Evolutionary conservation across 2,113 vertebrate genomes (phyloP).

Genomic region (Callopanchax toddi): DNA sequence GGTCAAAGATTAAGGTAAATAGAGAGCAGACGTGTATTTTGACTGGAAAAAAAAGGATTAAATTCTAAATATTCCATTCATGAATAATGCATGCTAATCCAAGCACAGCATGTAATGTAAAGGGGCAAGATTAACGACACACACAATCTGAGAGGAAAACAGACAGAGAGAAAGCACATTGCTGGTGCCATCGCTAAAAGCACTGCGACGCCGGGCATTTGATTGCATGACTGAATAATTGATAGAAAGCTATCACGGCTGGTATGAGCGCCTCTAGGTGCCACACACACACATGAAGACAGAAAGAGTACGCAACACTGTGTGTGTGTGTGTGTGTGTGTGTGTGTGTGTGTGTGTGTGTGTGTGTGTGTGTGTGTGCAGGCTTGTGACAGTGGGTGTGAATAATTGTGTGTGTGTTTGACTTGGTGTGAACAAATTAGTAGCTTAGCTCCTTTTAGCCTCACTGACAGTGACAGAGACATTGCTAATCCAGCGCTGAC

Average conservation of each 20-base stretch:
- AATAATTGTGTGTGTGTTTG: conserved; percentile 18
- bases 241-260: conserved; percentile 52
- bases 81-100: conserved; percentile 15
- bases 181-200: conserved; percentile 41
- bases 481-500: conserved; percentile 69
- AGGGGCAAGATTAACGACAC: conserved; percentile 3
- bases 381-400: conserved; percentile 6
- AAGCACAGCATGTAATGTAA: conserved; percentile 6
- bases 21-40: background rate
- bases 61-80: background rate
- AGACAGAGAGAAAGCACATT: conserved; percentile 1
- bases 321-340: background rate
- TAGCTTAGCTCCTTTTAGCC: conserved; percentile 69
- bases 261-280: conserved; percentile 50
- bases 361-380: conserved; percentile 12
- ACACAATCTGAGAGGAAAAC: background rate
- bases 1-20: background rate
- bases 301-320: background rate
- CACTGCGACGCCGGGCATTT: conserved; percentile 43
- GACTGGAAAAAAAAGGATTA: background rate
- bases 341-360: conserved; percentile 13
- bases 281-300: conserved; percentile 15
- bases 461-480: conserved; percentile 69
- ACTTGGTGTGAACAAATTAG: conserved; percentile 56
- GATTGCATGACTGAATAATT: conserved; percentile 66